Percentiles rank a stretch among this genome's conserved stretches.
phyloP scores from a whole-genome alignment of 92 coral and sea anemone species.

The Phymanthus crucifer region DNA sequence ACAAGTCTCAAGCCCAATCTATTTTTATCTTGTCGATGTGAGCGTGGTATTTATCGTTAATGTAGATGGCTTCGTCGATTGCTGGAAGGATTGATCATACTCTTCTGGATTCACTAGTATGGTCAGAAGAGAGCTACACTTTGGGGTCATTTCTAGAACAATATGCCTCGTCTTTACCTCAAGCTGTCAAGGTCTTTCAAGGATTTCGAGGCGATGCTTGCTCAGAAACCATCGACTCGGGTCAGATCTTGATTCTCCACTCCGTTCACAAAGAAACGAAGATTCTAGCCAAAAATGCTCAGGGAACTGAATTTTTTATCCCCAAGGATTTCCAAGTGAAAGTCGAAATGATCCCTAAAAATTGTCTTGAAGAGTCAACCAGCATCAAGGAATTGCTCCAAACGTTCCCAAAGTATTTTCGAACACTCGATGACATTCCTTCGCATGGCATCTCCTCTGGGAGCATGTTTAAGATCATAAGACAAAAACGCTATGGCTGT shows the following conservation, averaged over 20 bases:
- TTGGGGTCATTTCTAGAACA: conserved; percentile 38
- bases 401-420: conserved; percentile 43
- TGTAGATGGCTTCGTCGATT: neutral
- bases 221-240: conserved; percentile 48
- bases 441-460: conserved; percentile 42
- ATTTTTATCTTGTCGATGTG: neutral
- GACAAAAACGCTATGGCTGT: conserved; percentile 26
- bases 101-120: conserved; percentile 5
- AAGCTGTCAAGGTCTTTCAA: conserved; percentile 30
- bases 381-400: conserved; percentile 40
- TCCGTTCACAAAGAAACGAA: conserved; percentile 36
- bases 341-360: conserved; percentile 51
- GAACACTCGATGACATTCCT: conserved; percentile 49
- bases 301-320: conserved; percentile 44
- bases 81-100: neutral
- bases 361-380: conserved; percentile 13
- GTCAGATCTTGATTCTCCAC: conserved; percentile 42
- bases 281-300: conserved; percentile 44
- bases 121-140: conserved; percentile 14
- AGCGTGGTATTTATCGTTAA: neutral
- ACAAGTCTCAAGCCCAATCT: neutral
- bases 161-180: conserved; percentile 34
- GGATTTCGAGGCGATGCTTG: conserved; percentile 49
- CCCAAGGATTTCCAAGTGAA: conserved; percentile 43
- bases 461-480: conserved; percentile 32